These are phyloP conservation scores for Neostethus bicornis DNA, from an alignment of 2,797 vertebrate genomes.

Conservation along the genomic window DNA sequence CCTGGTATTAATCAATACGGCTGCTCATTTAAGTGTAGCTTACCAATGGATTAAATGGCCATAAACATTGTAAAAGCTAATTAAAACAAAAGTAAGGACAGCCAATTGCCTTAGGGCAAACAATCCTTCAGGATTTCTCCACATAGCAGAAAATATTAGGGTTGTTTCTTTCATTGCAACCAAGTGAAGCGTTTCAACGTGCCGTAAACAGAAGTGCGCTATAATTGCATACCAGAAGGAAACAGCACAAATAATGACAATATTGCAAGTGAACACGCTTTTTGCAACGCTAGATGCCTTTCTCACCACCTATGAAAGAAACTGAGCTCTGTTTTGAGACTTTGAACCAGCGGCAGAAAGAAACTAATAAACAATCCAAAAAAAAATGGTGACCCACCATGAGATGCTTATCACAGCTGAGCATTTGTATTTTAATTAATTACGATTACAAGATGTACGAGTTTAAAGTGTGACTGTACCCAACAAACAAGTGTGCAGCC, in stretches of 20 bases:
- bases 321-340: constrained; percentile 6
- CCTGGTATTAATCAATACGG: background rate
- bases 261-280: too few species aligned
- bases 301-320: constrained; percentile 26
- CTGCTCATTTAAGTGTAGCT: too few species aligned
- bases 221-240: too few species aligned
- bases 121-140: background rate
- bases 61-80: too few species aligned
- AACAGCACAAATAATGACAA: too few species aligned
- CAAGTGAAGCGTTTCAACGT: too few species aligned
- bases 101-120: background rate
- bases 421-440: constrained; percentile 35
- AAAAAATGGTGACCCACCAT: constrained; percentile 12
- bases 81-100: background rate
- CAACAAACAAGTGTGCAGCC: constrained; percentile 31
- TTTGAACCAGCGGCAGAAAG: constrained; percentile 25
- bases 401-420: constrained; percentile 45
- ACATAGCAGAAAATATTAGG: background rate
- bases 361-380: constrained; percentile 34
- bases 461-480: constrained; percentile 8
- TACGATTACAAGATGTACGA: constrained; percentile 18
- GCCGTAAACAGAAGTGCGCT: too few species aligned
- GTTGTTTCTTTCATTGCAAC: background rate
- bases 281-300: constrained; percentile 24
- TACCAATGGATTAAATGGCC: too few species aligned